Evolutionary conservation across 2,888 invertebrate genomes (phyloP).

Genomic region (Platypus cylindrus): DNA sequence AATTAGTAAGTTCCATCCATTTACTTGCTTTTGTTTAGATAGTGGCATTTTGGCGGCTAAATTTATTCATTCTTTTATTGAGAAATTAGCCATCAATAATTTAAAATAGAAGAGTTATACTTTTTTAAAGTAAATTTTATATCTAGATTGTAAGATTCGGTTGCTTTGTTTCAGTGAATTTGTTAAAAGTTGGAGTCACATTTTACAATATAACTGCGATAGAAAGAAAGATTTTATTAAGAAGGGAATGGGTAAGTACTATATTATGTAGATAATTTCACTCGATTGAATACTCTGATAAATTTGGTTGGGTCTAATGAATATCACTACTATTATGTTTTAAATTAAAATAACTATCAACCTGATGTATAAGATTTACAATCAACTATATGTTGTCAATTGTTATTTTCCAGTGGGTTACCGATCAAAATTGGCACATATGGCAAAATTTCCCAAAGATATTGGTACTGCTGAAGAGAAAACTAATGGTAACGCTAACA

Average conservation of each 20-base stretch:
- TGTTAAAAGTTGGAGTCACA: conserved; percentile 56
- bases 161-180: conserved; percentile 69
- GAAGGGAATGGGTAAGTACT: conserved; percentile 62
- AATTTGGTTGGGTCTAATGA: no score
- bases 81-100: no score
- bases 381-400: neutral
- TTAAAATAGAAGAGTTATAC: conserved; percentile 14
- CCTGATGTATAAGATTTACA: neutral
- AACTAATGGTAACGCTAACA: conserved; percentile 58
- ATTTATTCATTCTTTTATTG: no score
- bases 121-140: no score
- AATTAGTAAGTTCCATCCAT: conserved; percentile 50
- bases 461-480: conserved; percentile 60
- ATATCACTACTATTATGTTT: no score
- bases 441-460: conserved; percentile 72
- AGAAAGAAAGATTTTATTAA: conserved; percentile 70
- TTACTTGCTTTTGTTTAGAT: conserved; percentile 1
- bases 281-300: no score
- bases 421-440: conserved; percentile 50
- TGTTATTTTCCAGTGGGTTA: conserved; percentile 41
- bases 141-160: no score
- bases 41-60: no score
- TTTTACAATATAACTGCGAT: conserved; percentile 65
- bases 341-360: no score
- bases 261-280: neutral